Conservation (phyloP, 1,140 invertebrate genomes). For the Pemphigus obesinymphae region DNA sequence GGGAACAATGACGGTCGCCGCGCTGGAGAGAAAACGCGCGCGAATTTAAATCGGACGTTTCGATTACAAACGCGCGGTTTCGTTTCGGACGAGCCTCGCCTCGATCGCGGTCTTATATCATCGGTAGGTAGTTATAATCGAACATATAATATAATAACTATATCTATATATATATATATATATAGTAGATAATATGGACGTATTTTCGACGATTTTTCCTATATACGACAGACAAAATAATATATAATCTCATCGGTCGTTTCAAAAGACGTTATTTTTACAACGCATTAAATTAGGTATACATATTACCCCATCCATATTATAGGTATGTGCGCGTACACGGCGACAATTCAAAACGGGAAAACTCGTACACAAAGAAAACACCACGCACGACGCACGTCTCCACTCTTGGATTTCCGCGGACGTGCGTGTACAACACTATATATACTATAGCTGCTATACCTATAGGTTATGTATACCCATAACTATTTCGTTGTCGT, state of each 20-base stretch:
- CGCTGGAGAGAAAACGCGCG: neutral
- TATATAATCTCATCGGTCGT: neutral
- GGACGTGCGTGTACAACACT: neutral
- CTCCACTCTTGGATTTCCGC: neutral
- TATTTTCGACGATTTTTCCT: neutral
- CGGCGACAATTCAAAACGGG: neutral
- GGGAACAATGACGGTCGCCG: neutral
- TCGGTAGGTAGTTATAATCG: no score
- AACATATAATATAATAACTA: neutral
- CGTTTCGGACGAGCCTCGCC: neutral
- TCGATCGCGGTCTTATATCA: neutral
- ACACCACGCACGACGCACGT: neutral
- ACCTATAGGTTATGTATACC: neutral
- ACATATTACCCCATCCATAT: neutral
- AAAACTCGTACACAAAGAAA: neutral
- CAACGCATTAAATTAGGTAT: neutral
- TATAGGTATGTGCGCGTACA: no score
- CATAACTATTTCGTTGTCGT: neutral
- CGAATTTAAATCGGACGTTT: constrained; percentile 5
- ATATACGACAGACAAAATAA: neutral
- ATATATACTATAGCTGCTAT: no score
- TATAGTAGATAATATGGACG: neutral
- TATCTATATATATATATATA: no score
- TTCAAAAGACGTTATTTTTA: neutral
- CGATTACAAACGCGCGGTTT: neutral